These are phyloP conservation scores for Baronia brevicornis DNA, from an alignment of 2,888 invertebrate species.

Conservation along the genomic window DNA sequence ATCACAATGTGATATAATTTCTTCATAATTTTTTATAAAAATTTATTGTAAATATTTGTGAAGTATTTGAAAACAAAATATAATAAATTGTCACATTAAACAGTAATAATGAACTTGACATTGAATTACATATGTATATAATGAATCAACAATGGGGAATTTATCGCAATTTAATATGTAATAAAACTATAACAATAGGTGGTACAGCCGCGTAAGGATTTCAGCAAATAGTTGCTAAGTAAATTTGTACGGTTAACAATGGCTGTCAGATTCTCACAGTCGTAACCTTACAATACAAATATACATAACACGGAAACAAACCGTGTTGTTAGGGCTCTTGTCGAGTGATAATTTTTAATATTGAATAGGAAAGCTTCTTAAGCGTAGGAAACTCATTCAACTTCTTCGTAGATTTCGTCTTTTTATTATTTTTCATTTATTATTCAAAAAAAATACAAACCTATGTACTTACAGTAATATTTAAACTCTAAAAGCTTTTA, in stretches of 20 bases:
- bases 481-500: too few species aligned
- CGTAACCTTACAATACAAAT: constrained; percentile 3
- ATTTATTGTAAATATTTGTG: background rate
- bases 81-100: too few species aligned
- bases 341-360: too few species aligned
- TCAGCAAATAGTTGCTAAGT: constrained; percentile 8
- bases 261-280: constrained; percentile 4
- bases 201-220: background rate
- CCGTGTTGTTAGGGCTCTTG: too few species aligned
- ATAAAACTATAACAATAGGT: constrained; percentile 2
- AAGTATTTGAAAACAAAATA: background rate
- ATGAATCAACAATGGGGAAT: constrained; percentile 1
- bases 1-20: too few species aligned
- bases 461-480: too few species aligned
- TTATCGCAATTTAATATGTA: background rate
- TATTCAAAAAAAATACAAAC: too few species aligned
- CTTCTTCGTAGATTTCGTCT: too few species aligned
- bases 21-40: too few species aligned
- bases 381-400: too few species aligned
- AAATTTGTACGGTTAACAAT: constrained; percentile 8
- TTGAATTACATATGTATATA: constrained; percentile 1
- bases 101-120: background rate
- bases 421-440: too few species aligned
- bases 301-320: background rate
- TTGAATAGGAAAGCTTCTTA: too few species aligned